phyloP scores from a whole-genome alignment of 2,888 invertebrate genomes.

The Acanthoscelides obtectus region DNA sequence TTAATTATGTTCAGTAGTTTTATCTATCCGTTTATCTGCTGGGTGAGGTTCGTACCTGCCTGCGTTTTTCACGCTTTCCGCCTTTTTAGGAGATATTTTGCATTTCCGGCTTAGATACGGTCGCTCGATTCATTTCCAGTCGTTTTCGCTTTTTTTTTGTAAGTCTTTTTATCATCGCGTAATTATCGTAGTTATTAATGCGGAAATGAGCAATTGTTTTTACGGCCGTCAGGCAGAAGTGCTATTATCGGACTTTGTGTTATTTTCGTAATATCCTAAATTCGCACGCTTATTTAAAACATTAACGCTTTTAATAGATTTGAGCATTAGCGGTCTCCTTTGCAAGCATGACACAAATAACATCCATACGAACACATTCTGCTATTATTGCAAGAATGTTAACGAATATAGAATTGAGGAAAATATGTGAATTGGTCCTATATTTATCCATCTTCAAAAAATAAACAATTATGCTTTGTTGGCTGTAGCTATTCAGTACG shows the following conservation, averaged over 20 bases:
- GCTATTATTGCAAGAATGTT: too few relatives aligned
- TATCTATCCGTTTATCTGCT: neutral
- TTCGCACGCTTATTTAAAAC: neutral
- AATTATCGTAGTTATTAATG: neutral
- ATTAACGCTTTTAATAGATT: neutral
- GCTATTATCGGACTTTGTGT: neutral
- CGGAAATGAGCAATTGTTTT: neutral
- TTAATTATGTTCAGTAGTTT: neutral
- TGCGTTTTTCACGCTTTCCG: constrained; percentile 1
- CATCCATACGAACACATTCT: too few relatives aligned
- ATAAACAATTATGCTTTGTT: too few relatives aligned
- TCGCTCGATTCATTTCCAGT: neutral
- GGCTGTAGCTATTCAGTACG: too few relatives aligned
- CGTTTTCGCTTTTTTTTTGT: neutral
- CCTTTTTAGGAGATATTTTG: constrained; percentile 1
- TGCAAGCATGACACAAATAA: too few relatives aligned
- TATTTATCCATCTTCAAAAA: too few relatives aligned
- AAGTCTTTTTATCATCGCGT: neutral
- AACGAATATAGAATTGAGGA: too few relatives aligned
- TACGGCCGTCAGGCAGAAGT: neutral
- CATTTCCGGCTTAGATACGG: neutral
- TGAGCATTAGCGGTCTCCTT: neutral
- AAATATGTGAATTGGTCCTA: too few relatives aligned
- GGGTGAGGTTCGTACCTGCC: neutral
- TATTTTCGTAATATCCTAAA: neutral